phyloP scores from a whole-genome alignment of 2,797 vertebrate species.

The Sciurus carolinensis region DNA sequence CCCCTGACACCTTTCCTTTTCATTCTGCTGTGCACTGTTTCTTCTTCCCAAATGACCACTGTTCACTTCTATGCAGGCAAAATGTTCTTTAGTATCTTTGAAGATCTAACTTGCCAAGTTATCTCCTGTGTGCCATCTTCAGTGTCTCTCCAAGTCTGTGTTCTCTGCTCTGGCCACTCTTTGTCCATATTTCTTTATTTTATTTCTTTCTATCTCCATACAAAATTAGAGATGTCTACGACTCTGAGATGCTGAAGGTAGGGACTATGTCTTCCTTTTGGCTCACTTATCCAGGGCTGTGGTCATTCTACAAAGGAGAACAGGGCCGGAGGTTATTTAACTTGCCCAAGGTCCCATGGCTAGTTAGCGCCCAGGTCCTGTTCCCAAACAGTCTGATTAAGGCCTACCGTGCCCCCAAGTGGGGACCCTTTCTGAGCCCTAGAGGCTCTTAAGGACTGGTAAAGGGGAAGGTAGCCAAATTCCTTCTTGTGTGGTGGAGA shows the following conservation, averaged over 20 bases:
- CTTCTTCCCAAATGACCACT: conserved; percentile 1
- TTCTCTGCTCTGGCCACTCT: not conserved
- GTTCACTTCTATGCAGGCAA: conserved; percentile 5
- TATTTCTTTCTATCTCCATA: not conserved
- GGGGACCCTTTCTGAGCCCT: not conserved
- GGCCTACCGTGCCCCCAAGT: not conserved
- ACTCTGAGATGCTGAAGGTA: conserved; percentile 14
- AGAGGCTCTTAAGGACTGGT: not conserved
- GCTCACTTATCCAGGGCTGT: not conserved
- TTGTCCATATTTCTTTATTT: not conserved
- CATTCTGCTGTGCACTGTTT: not conserved
- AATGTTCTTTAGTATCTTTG: conserved; percentile 10
- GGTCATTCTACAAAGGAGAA: conserved; percentile 7
- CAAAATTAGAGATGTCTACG: not conserved
- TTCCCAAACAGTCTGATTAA: not conserved
- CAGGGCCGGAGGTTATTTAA: conserved; percentile 16
- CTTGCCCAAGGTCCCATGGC: not conserved
- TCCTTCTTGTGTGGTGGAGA: not conserved
- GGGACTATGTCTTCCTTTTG: not conserved
- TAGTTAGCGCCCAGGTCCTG: not conserved
- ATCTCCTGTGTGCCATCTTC: not conserved
- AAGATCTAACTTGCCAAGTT: not conserved
- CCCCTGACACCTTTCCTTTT: not conserved
- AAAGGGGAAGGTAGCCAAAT: not conserved
- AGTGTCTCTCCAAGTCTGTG: conserved; percentile 23